Percentiles rank a stretch among this genome's conserved stretches.
These are phyloP conservation scores for Drosophila borborema DNA, from an alignment of 2,888 invertebrate species.

Conservation along the genomic window DNA sequence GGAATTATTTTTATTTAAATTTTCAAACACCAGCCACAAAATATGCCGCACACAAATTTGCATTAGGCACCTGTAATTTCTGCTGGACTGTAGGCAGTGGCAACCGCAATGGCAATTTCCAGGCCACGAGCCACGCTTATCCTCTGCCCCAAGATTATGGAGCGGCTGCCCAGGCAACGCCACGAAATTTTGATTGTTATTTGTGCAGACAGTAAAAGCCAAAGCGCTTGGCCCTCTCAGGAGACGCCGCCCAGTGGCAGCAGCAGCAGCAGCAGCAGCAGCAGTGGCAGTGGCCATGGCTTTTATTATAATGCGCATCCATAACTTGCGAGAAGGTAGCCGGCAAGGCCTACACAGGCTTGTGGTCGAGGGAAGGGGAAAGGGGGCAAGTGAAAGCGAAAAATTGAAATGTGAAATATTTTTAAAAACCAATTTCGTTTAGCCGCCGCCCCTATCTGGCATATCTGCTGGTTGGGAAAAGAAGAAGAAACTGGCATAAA, in stretches of 20 bases:
- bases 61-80: constrained; percentile 80
- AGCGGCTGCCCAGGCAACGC: constrained; percentile 59
- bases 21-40: constrained; percentile 48
- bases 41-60: constrained; percentile 79
- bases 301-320: constrained; percentile 70
- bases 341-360: constrained; percentile 24
- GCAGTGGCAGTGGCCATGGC: constrained; percentile 41
- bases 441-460: constrained; percentile 50
- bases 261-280: constrained; percentile 21
- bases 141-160: constrained; percentile 62
- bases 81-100: constrained; percentile 27
- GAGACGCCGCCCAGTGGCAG: constrained; percentile 28
- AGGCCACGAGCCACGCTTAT: constrained; percentile 62
- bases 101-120: constrained; percentile 54
- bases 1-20: constrained; percentile 59
- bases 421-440: constrained; percentile 83
- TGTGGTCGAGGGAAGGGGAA: constrained; percentile 1
- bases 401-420: constrained; percentile 82
- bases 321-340: constrained; percentile 68
- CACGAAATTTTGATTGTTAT: constrained; percentile 74
- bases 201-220: constrained; percentile 77
- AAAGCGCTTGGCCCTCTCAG: constrained; percentile 55
- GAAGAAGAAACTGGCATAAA: constrained; percentile 54
- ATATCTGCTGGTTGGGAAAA: neutral
- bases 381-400: constrained; percentile 35